Evolutionary conservation across 2,888 invertebrate genomes (phyloP), one percentile per base, ranked within the genome.

Genomic region (Nemotelus nigrinus): DNA sequence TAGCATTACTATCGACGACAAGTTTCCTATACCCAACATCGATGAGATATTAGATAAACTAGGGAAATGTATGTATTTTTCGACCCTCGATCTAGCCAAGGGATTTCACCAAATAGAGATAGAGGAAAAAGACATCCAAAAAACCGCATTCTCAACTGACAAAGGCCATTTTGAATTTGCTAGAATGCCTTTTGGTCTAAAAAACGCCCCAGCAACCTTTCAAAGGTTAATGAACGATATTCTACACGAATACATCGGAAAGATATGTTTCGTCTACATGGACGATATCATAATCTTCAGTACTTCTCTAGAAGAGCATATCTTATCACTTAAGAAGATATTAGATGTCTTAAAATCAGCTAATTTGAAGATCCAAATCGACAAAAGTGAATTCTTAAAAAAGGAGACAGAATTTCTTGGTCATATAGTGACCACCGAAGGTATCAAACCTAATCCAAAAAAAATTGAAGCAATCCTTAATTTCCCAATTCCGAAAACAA

Each of bases 161-260:
- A 65, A 68, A 43, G 80, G 80, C 7, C 78, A 78, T 48, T 78
- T 47, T 71, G 71, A 71, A 44, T 71, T 71, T 43, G 4, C 6
- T 8, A 65, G 65, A 45, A 71, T 68, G 50, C 53, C 63, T 63
- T 63, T 63, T 2, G 63, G 43, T 41, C 43, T 87, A 7, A 84
- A 84, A 81, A 85, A 85, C 77, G 85, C 86, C 0, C 87, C 87
- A 0, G 65, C 74, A 4, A 74, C 74, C 2, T 55, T 78, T 47
- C 65, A 77, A 43, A 63, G 65, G n/a, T 6, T 78, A 10, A 75
- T 63, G 77, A 78, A 71, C 10, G 4, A 10, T 8, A 25, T 74
- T 6, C 72, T 87, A 7, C 67, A 81, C 47, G 85, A 85, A 2
- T 65, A 44, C 41, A 74, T 78, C 63, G 79, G 80, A 3, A 76